Conservation (phyloP, 2,888 invertebrate genomes). For the Drosophila robusta region DNA sequence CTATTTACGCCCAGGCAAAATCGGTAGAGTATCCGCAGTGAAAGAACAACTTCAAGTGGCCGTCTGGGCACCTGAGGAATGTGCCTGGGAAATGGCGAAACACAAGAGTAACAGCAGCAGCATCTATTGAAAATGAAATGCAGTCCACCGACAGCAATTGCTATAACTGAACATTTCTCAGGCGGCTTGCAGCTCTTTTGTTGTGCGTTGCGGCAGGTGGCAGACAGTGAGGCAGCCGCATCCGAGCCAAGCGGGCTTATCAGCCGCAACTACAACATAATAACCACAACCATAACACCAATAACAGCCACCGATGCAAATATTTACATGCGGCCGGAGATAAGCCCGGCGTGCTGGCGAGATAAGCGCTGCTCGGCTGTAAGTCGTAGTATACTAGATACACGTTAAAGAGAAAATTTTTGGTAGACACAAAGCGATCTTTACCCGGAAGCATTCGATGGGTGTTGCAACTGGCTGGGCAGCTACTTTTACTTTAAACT, state of each 20-base stretch:
- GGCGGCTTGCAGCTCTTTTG: slow-evolving; percentile 3
- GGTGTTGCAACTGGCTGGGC: slow-evolving; percentile 51
- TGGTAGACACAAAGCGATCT: slow-evolving; percentile 35
- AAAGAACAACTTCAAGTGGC: slow-evolving; percentile 17
- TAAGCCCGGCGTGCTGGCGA: slow-evolving; percentile 33
- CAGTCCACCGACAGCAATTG: slow-evolving; percentile 27
- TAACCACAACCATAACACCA: slow-evolving; percentile 12
- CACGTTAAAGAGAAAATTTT: slow-evolving; percentile 28
- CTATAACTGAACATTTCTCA: not conserved
- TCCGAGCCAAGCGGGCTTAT: slow-evolving; percentile 7
- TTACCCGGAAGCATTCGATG: slow-evolving; percentile 67
- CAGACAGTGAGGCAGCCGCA: slow-evolving; percentile 14
- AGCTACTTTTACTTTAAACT: slow-evolving; percentile 71
- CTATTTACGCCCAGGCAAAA: too few species aligned
- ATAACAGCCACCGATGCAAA: slow-evolving; percentile 56
- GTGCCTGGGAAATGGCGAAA: slow-evolving; percentile 27
- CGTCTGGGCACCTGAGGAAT: slow-evolving; percentile 45
- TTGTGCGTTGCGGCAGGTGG: slow-evolving; percentile 10
- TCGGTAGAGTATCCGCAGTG: slow-evolving; percentile 2
- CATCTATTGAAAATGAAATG: slow-evolving; percentile 50
- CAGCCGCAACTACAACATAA: slow-evolving; percentile 7
- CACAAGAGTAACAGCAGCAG: slow-evolving; percentile 27
- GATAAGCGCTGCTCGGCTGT: slow-evolving; percentile 45
- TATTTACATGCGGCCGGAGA: slow-evolving; percentile 65
- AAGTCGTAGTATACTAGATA: not conserved